phyloP scores from a whole-genome alignment of 2,797 vertebrate species.

The Phrynocephalus guinanensis region DNA sequence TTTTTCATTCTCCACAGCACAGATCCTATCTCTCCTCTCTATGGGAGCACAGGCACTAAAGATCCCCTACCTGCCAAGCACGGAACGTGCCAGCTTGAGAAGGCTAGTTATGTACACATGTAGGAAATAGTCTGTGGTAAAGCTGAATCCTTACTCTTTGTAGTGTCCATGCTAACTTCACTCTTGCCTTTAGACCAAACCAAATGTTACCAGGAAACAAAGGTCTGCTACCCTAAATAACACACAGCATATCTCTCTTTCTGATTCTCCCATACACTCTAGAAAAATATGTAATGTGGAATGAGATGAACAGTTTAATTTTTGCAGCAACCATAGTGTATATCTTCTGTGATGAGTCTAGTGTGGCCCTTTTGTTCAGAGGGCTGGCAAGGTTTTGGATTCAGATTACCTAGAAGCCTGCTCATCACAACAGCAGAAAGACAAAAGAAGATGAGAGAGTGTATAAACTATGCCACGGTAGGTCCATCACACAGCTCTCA shows the following conservation, averaged over 20 bases:
- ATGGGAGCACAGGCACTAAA: background rate
- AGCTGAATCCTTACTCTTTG: background rate
- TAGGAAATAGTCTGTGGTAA: no score
- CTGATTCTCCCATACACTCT: background rate
- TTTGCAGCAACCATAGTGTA: background rate
- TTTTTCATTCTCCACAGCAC: constrained; percentile 29
- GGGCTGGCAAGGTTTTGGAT: background rate
- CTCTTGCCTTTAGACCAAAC: background rate
- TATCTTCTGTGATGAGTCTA: background rate
- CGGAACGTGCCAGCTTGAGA: background rate
- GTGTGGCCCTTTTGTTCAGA: background rate
- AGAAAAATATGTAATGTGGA: background rate
- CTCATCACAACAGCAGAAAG: background rate
- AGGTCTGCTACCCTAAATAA: background rate
- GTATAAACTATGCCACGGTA: no score
- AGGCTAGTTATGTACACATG: background rate
- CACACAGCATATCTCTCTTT: background rate
- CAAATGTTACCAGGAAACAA: background rate
- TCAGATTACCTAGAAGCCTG: background rate
- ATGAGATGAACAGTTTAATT: background rate
- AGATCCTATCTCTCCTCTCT: background rate
- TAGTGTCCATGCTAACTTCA: no score
- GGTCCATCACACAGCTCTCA: background rate
- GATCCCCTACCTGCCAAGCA: no score
- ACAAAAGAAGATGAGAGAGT: background rate